Percentiles rank a stretch among this genome's conserved stretches.
These are phyloP conservation scores for Littorina saxatilis DNA, from an alignment of 1,140 invertebrate species.

Conservation along the genomic window DNA sequence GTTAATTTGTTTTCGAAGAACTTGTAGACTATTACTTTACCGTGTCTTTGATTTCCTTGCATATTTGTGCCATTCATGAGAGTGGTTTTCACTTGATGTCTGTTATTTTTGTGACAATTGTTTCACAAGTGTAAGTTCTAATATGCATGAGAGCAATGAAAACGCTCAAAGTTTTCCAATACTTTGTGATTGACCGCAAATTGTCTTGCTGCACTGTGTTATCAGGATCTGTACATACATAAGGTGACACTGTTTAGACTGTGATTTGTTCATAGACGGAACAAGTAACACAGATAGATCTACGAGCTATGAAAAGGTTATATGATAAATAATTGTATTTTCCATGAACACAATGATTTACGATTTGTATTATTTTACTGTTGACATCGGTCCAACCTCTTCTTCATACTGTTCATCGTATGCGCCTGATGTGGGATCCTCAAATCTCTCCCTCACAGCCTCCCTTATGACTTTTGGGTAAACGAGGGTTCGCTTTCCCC, in stretches of 20 bases:
- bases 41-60: neutral
- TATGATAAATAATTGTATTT: neutral
- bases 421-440: neutral
- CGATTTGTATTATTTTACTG: neutral
- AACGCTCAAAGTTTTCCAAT: neutral
- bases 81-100: neutral
- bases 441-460: neutral
- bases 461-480: neutral
- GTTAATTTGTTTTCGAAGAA: neutral
- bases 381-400: neutral
- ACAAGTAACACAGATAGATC: neutral
- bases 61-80: neutral
- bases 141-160: neutral
- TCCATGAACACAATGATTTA: neutral
- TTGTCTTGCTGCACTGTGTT: neutral
- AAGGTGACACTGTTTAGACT: neutral
- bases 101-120: neutral
- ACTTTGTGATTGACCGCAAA: neutral
- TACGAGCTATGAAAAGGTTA: neutral
- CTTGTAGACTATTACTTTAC: neutral
- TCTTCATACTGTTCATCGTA: neutral
- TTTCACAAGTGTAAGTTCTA: neutral
- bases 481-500: neutral
- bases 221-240: neutral
- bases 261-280: neutral